Conservation (phyloP, 2,113 vertebrate genomes). For the Synodontis membranacea region DNA sequence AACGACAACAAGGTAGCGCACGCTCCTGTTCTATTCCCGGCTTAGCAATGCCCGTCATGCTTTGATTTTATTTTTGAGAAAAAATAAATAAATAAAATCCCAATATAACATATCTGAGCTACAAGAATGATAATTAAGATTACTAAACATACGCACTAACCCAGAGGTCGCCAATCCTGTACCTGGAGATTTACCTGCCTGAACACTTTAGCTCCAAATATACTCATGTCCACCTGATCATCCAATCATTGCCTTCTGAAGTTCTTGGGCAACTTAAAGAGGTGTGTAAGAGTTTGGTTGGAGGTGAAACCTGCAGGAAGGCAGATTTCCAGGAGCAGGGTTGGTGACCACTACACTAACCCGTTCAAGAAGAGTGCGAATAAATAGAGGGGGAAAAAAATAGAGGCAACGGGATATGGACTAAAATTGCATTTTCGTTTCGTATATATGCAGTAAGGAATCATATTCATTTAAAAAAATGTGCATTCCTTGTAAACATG, state of each 20-base stretch:
- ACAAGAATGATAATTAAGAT: neutral
- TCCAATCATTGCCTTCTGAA: no score
- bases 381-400: neutral
- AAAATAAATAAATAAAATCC: no score
- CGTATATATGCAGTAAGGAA: neutral
- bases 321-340: no score
- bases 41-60: neutral
- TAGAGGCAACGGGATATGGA: neutral
- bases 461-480: neutral
- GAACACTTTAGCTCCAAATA: no score
- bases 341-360: no score
- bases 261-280: no score
- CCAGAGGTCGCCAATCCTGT: no score
- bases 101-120: neutral
- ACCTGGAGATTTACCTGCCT: no score
- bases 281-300: no score
- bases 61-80: neutral
- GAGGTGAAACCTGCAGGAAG: no score
- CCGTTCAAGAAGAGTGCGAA: neutral
- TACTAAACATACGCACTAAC: neutral
- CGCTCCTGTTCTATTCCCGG: neutral
- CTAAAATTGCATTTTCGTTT: neutral
- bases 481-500: neutral
- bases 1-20: constrained; percentile 48
- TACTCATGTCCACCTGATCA: no score